Evolutionary conservation across 2,888 invertebrate species (phyloP), one percentile per base, ranked within the genome.

Genomic region (Drosophila pseudotakahashii): DNA sequence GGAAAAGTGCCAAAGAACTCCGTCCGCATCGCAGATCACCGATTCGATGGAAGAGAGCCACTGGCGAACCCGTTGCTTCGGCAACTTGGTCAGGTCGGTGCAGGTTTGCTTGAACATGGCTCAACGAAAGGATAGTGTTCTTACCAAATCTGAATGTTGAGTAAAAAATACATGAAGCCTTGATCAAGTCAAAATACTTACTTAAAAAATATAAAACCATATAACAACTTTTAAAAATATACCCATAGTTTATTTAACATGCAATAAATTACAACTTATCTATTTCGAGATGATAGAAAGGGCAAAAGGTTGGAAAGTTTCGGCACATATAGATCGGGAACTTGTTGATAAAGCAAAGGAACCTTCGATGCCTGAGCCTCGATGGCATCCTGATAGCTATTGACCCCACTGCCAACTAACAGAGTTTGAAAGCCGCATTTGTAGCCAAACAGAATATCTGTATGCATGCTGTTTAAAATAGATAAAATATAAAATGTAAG

Each of bases 351-450:
- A 14, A 55, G 39, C 9, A 59, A 39, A 0, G 80, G 76, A 2
- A 68, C 44, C n/a, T 62, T 59, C 0, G 82, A 76, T 3, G 42
- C 26, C 52, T 76, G 82, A 0, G 59, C 70, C 0, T 41, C 26
- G 0, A 16, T 5, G 4, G 80, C 77, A 51, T 84, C 79, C 3
- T 60, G n/a, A 14, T 77, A 36, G 7, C 41, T 76, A n/a, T n/a
- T 67, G 9, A 76, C 66, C 0, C 83, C 83, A 13, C 77, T 75
- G 61, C 85, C 83, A 14, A 84, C 83, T 11, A 84, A 14, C 1
- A 84, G 51, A 0, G 83, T 84, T 13, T 82, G 82, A 42, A 84
- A 84, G 48, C 82, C 85, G 14, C 82, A 85, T 16, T 84, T 76
- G 11, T 85, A 80, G 14, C 83, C 83, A 26, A 84, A 75, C 7